A percentile compares a stretch with the other conserved stretches of the same genome.
Evolutionary conservation across 2,888 invertebrate species (phyloP).

Genomic region (Ganaspis brasiliensis): DNA sequence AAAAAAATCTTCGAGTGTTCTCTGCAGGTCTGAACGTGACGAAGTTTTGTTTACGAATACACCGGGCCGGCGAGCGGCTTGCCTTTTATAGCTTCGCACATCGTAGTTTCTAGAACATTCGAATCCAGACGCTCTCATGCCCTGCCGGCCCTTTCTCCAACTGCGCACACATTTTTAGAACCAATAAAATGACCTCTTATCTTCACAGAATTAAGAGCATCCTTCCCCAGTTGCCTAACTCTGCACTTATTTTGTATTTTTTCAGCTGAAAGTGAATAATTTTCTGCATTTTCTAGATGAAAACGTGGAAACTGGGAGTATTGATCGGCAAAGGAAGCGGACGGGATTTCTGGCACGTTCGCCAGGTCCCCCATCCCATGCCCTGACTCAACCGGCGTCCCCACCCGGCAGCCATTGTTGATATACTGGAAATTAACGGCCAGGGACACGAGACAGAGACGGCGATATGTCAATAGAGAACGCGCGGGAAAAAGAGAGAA

Average conservation of each 20-base stretch:
- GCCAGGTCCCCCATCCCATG: conserved; percentile 64
- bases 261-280: neutral
- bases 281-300: conserved; percentile 2
- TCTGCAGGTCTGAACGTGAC: conserved; percentile 66
- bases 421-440: conserved; percentile 32
- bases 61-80: conserved; percentile 62
- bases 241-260: neutral
- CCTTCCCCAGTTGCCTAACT: too few species aligned
- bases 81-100: conserved; percentile 75
- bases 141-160: conserved; percentile 31
- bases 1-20: conserved; percentile 51
- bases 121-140: too few species aligned
- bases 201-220: neutral
- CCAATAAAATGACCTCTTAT: neutral
- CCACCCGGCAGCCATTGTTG: conserved; percentile 44
- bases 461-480: neutral
- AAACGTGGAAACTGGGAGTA: conserved; percentile 63
- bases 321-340: conserved; percentile 71
- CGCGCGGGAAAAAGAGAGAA: neutral
- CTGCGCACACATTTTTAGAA: neutral
- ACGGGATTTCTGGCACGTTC: conserved; percentile 77
- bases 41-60: conserved; percentile 76
- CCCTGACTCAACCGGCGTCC: conserved; percentile 57
- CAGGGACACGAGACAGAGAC: conserved; percentile 44
- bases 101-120: conserved; percentile 53